A percentile compares a stretch with the other conserved stretches of the same genome.
Conservation (phyloP, 1,140 invertebrate genomes). For the Cyphomyrmex costatus region DNA sequence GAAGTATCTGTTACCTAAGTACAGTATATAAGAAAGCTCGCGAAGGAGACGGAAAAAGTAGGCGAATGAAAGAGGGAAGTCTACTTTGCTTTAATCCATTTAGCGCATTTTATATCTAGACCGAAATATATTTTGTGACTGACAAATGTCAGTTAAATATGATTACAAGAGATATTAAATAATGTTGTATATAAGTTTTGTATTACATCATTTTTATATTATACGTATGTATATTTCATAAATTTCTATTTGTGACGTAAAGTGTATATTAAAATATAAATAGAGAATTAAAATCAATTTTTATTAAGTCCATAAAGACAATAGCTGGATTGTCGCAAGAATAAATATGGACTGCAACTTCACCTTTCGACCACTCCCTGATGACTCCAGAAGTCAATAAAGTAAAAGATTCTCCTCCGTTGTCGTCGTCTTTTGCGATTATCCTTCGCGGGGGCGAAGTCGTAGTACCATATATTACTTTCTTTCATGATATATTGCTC, state of each 20-base stretch:
- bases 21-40: too few species aligned
- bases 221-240: too few species aligned
- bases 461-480: constrained; percentile 60
- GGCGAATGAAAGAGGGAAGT: background rate
- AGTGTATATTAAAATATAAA: background rate
- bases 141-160: background rate
- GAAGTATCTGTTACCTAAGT: constrained; percentile 24
- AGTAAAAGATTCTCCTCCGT: constrained; percentile 30
- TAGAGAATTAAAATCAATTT: constrained; percentile 10
- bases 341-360: constrained; percentile 46
- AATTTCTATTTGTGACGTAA: background rate
- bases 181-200: constrained; percentile 1
- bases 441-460: constrained; percentile 58
- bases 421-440: constrained; percentile 41
- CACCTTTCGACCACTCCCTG: constrained; percentile 18
- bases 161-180: background rate
- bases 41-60: background rate
- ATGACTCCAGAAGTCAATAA: constrained; percentile 24
- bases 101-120: background rate
- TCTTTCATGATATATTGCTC: constrained; percentile 64
- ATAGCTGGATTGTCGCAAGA: constrained; percentile 6
- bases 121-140: background rate
- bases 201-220: background rate
- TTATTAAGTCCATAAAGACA: background rate
- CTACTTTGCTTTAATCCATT: background rate